phyloP scores from a whole-genome alignment of 2,888 invertebrate species.

The Peribatodes rhomboidaria region DNA sequence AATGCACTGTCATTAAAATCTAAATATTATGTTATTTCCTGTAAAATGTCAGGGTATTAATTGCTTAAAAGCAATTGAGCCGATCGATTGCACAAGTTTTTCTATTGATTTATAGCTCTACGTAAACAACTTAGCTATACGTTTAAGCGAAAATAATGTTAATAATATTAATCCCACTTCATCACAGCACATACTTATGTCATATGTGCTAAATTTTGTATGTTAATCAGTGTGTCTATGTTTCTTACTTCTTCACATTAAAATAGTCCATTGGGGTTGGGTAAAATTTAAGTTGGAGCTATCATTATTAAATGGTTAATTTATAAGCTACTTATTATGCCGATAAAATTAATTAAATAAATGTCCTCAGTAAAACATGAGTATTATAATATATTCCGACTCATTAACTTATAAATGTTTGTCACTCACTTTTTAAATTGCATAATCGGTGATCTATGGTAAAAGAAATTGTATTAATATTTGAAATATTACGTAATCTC shows the following conservation, averaged over 20 bases:
- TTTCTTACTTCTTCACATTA: too few species aligned
- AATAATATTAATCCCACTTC: too few species aligned
- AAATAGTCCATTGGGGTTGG: too few species aligned
- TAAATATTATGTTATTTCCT: slow-evolving; percentile 20
- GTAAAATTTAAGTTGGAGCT: too few species aligned
- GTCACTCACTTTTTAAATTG: slow-evolving; percentile 12
- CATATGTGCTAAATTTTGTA: too few species aligned
- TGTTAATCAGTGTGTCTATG: too few species aligned
- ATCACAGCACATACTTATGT: too few species aligned
- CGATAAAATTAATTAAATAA: too few species aligned
- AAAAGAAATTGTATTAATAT: slow-evolving; percentile 25
- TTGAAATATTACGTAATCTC: slow-evolving; percentile 31
- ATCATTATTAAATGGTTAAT: too few species aligned
- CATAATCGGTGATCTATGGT: slow-evolving; percentile 38
- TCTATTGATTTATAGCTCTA: background rate
- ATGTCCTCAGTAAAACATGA: background rate
- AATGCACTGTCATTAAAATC: slow-evolving; percentile 15
- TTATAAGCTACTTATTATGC: too few species aligned
- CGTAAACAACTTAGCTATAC: background rate
- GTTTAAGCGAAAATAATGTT: background rate
- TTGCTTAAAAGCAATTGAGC: background rate
- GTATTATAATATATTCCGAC: slow-evolving; percentile 4
- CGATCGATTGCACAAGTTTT: slow-evolving; percentile 4
- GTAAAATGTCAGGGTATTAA: background rate
- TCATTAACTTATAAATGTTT: slow-evolving; percentile 1